Evolutionary conservation across 2,797 vertebrate genomes (phyloP).

Genomic region (Alfaro cultratus): DNA sequence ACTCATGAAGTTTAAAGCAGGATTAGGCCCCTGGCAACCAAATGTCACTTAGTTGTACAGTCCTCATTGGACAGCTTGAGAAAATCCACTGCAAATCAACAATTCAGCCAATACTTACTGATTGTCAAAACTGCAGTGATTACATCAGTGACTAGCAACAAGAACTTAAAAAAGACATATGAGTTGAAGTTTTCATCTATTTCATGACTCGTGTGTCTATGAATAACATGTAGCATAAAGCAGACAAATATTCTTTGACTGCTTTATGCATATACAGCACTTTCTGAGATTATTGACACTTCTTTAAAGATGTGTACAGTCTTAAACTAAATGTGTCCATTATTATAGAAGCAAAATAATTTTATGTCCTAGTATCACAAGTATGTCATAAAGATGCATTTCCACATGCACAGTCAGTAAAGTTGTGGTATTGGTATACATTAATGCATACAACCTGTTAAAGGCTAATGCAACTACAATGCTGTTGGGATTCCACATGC

Average conservation of each 20-base stretch:
- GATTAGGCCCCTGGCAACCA: slow-evolving; percentile 75
- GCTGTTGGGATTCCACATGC: not conserved
- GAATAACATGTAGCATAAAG: not conserved
- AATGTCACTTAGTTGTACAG: slow-evolving; percentile 67
- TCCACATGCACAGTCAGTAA: not conserved
- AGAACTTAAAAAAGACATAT: not conserved
- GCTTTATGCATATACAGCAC: not conserved
- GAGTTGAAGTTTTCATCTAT: slow-evolving; percentile 7
- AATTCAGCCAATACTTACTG: slow-evolving; percentile 49
- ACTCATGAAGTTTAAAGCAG: slow-evolving; percentile 74
- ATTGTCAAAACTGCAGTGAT: slow-evolving; percentile 28
- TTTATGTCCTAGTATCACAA: not conserved
- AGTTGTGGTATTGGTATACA: not conserved
- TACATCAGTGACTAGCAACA: slow-evolving; percentile 6
- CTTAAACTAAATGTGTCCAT: not conserved
- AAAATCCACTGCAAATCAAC: slow-evolving; percentile 60
- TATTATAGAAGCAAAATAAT: not conserved
- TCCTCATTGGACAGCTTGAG: slow-evolving; percentile 47
- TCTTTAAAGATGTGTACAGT: not conserved
- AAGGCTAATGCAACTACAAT: not conserved
- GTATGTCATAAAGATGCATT: not conserved
- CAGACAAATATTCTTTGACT: not conserved
- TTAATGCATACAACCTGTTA: not conserved
- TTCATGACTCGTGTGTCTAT: slow-evolving; percentile 6
- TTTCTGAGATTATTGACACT: not conserved